Percentiles rank a stretch among this genome's conserved stretches.
phyloP scores from a whole-genome alignment of 2,113 vertebrate species.

The Anas platyrhynchos region DNA sequence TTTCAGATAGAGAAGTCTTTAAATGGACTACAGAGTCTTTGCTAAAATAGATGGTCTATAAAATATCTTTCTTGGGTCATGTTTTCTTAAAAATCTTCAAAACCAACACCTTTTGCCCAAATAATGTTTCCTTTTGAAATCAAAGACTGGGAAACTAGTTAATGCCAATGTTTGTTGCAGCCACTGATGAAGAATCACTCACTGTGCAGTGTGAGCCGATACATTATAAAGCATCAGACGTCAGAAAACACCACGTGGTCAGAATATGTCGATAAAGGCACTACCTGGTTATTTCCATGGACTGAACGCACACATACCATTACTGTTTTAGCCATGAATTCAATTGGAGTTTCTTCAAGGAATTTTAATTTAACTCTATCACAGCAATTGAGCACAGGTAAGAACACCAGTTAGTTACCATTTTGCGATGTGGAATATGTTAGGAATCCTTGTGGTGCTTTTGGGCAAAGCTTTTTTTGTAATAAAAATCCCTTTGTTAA shows the following conservation, averaged over 20 bases:
- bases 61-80: background rate
- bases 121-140: background rate
- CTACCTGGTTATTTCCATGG: conserved; percentile 84
- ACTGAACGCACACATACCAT: conserved; percentile 78
- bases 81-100: background rate
- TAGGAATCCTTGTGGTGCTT: background rate
- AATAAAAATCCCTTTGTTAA: background rate
- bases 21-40: background rate
- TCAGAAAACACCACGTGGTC: conserved; percentile 65
- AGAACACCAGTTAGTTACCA: background rate
- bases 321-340: conserved; percentile 87
- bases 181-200: conserved; percentile 68
- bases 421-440: background rate
- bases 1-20: background rate
- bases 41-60: background rate
- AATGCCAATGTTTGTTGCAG: conserved; percentile 70
- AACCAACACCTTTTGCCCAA: background rate
- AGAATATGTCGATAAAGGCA: conserved; percentile 67
- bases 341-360: conserved; percentile 80
- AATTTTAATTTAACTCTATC: conserved; percentile 90
- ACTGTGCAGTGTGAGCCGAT: conserved; percentile 83
- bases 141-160: background rate
- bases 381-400: conserved; percentile 80
- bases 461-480: background rate
- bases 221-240: conserved; percentile 75